These are phyloP conservation scores for Anastrepha obliqua DNA, from an alignment of 1,140 invertebrate species.

Conservation along the genomic window DNA sequence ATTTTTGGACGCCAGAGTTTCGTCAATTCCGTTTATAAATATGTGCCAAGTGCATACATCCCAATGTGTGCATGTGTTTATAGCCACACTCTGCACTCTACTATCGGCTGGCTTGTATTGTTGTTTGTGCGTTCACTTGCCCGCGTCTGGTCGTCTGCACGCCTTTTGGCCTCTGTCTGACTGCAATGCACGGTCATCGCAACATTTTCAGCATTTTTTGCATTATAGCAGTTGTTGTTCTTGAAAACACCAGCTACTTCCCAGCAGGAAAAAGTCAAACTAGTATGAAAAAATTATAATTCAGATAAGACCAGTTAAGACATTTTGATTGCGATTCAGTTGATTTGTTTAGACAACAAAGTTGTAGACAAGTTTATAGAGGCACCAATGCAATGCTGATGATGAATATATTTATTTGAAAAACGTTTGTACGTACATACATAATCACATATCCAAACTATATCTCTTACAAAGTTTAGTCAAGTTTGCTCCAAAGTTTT, in stretches of 20 bases:
- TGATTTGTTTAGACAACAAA: too few relatives aligned
- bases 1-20: neutral
- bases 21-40: constrained; percentile 45
- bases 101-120: neutral
- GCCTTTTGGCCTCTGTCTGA: neutral
- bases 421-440: too few relatives aligned
- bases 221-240: neutral
- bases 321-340: too few relatives aligned
- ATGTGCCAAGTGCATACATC: neutral
- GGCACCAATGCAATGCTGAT: too few relatives aligned
- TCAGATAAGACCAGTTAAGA: too few relatives aligned
- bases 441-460: too few relatives aligned
- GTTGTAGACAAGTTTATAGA: too few relatives aligned
- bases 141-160: neutral
- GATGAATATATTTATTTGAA: too few relatives aligned
- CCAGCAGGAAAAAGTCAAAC: too few relatives aligned
- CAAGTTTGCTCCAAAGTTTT: too few relatives aligned
- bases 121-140: constrained; percentile 21
- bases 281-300: too few relatives aligned
- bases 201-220: constrained; percentile 23
- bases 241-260: neutral
- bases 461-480: too few relatives aligned
- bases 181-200: neutral
- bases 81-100: constrained; percentile 15
- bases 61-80: neutral